Base-by-base conservation (phyloP, 2,113 vertebrate genomes). In the Chaetorhynchus papuensis region DNA sequence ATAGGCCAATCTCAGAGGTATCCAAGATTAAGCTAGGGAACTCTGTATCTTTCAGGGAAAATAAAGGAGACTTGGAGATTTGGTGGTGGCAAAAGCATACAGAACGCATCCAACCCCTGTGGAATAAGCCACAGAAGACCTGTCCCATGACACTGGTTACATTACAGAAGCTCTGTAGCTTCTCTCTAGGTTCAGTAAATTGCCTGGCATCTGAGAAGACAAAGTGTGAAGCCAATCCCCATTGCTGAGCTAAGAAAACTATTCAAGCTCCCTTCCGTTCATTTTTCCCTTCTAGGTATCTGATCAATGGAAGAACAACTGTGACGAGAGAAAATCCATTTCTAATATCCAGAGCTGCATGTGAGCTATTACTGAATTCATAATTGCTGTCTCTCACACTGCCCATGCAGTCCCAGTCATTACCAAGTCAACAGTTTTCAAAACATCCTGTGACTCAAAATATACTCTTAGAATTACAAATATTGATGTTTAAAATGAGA, bases 401-500 rank as follows among this genome's bases (percentile, higher is more conserved):
- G 49, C 72, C 52, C 45, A 28, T 0, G 0, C 17, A 65, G 31
- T 31, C 39, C 44, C 33, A 75, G 35, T 35, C 39, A 45, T 37
- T 71, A 78, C 12, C 23, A 81, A 80, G 42, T 39, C 71, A 83
- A 65, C 24, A 45, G 28, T 41, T 81, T 84, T 60, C 56, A 92
- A 65, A 56, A 20, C n/a, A 75, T 42, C 44, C 24, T 4, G 0
- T 69, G 45, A 50, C 50, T 84, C 7, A 65, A 83, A n/a, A n/a
- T n/a, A 33, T 42, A 57, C 21, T 68, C 26, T 61, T 53, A 84
- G 53, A 70, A 83, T 81, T 81, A 82, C 23, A 87, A 94, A 96
- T 57, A 87, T 15, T 84, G 45, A 56, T 87, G 37, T 53, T 83
- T 80, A 85, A 92, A 95, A 71, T 65, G 14, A 80, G 68, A 47